Evolutionary conservation across 1,140 invertebrate species (phyloP), one percentile per base, ranked within the genome.

Genomic region (Drosophila cardini): DNA sequence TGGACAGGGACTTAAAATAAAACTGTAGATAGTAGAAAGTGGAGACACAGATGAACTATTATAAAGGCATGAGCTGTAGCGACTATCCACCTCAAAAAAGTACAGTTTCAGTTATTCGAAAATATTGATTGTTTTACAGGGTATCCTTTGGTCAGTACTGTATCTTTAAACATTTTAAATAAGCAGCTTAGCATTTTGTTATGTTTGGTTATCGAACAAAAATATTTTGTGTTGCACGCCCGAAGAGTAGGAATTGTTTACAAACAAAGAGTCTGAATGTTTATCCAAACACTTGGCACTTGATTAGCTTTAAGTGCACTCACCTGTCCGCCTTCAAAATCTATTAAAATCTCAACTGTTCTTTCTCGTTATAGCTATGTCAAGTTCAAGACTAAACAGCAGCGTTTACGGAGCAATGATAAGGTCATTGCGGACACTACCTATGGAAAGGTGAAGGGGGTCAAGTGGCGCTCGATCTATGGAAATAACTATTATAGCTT

Each of bases 401-500:
- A 86, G 50, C 89, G 90, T 40, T 43, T 91, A 32, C 79, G 90
- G 26, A 90, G 89, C 65, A 91, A 84, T 5, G 90, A 92, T 72
- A 90, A 90, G 63, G 76, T 92, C 16, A 90, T 90, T 45, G 77
- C 78, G 6, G 78, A 92, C 11, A 90, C 90, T 2, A 56, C 72
- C 26, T 91, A 84, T 34, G 90, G 90, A 26, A 82, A 82, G 72
- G 78, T 92, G 34, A 86, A 92, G 69, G 92, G 92, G 15, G 77
- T 84, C 7, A 90, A 90, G 55, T 85, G 85, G 80, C 76, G 76
- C 10, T 92, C 91, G 2, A 67, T 82, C 10, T 89, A 90, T 50
- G 92, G 91, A 1, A 75, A 74, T 21, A 70, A 75, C 30, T 93
- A 92, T 69, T 90, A 87, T 56, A 91, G 89, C 56, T 94, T 94